Evolutionary conservation across 2,113 vertebrate genomes (phyloP).

Genomic region (Chaenogobius annularis): DNA sequence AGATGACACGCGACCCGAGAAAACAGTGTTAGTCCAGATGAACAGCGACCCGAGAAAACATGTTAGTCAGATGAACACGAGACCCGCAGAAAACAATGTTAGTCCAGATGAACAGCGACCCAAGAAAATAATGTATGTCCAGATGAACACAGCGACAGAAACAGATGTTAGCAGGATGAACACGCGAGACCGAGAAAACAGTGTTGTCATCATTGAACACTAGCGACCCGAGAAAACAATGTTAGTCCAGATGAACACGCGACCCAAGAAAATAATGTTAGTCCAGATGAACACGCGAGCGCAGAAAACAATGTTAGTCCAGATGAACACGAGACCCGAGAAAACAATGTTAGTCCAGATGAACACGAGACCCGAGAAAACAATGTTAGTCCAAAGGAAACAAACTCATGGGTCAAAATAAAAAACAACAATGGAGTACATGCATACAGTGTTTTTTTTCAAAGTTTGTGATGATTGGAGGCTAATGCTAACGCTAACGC

Average conservation of each 20-base stretch:
- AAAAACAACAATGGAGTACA: no score
- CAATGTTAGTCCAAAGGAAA: no score
- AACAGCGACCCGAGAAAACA: neutral
- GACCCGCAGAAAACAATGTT: neutral
- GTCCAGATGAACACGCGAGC: neutral
- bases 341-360: neutral
- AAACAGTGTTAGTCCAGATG: neutral
- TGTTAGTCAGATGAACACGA: neutral
- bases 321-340: neutral
- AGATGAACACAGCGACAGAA: conserved; percentile 10
- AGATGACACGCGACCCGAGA: neutral
- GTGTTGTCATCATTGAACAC: no score
- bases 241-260: neutral
- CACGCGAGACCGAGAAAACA: neutral
- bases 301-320: no score
- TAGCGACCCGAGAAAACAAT: neutral
- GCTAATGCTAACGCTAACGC: no score
- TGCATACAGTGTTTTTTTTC: no score
- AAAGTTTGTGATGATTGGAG: no score
- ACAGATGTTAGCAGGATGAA: neutral
- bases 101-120: neutral
- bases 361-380: neutral
- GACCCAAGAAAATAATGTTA: neutral
- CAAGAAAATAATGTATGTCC: no score
- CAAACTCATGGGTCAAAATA: no score